phyloP scores from a whole-genome alignment of 2,113 vertebrate species.

The Poicephalus meyeri region DNA sequence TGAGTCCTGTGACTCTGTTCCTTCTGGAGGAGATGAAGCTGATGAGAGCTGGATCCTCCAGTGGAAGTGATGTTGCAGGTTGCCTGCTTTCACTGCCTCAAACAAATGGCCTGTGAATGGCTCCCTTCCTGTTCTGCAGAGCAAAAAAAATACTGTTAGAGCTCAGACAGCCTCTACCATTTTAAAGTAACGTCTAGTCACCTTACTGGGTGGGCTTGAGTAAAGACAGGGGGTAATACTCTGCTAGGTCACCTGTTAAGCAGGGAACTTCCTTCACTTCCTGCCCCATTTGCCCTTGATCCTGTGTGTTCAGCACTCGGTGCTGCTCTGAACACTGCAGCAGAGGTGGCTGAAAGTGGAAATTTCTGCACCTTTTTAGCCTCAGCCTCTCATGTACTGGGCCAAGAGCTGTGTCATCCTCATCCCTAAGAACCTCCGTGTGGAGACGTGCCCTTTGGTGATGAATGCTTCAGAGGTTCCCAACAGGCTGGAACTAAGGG shows the following conservation, averaged over 20 bases:
- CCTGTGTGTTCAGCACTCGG: accelerated
- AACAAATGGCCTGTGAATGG: neutral
- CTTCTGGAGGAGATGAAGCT: accelerated
- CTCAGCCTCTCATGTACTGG: neutral
- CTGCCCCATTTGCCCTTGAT: neutral
- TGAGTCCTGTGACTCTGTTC: neutral
- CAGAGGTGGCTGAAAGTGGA: neutral
- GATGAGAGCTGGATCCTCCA: neutral
- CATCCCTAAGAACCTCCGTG: neutral
- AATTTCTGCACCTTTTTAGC: neutral
- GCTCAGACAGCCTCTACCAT: neutral
- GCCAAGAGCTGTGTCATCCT: slow-evolving; percentile 5
- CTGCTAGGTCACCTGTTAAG: neutral
- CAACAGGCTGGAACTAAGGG: neutral
- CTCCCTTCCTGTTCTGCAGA: neutral
- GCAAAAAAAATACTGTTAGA: neutral
- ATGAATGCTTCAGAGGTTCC: neutral
- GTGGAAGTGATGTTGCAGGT: neutral
- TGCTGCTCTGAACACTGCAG: neutral
- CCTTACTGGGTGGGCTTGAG: neutral
- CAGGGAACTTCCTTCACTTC: neutral
- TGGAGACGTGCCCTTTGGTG: neutral
- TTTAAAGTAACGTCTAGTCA: neutral
- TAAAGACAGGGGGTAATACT: neutral
- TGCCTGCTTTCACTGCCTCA: neutral